Evolutionary conservation across 1,140 invertebrate genomes (phyloP).

Genomic region (Marisa cornuarietis): DNA sequence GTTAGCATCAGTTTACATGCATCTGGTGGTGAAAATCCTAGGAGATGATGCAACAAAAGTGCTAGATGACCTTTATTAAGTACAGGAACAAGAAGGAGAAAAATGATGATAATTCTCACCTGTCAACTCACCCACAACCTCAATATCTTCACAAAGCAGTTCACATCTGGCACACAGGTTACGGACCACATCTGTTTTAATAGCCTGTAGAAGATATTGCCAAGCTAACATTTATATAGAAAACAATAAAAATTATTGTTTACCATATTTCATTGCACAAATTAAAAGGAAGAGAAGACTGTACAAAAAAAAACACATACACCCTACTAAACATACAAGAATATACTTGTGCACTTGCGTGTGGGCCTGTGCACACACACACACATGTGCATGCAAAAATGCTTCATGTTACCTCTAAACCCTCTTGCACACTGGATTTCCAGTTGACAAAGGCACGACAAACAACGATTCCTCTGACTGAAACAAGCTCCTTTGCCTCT

Average conservation of each 20-base stretch:
- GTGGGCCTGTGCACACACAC: background rate
- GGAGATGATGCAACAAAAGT: too few species aligned
- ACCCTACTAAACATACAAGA: too few species aligned
- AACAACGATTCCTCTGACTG: constrained; percentile 74
- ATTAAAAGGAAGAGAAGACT: too few species aligned
- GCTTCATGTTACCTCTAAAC: constrained; percentile 64
- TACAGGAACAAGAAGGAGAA: constrained; percentile 10
- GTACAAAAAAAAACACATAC: too few species aligned
- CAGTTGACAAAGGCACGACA: constrained; percentile 78
- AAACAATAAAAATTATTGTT: background rate
- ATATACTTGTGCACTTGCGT: background rate
- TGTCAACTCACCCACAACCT: constrained; percentile 81
- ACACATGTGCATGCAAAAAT: background rate
- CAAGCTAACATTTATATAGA: constrained; percentile 2
- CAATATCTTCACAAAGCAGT: constrained; percentile 81
- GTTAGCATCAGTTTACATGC: too few species aligned
- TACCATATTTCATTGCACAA: background rate
- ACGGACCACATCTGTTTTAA: constrained; percentile 81
- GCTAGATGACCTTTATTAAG: background rate
- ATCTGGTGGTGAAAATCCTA: too few species aligned
- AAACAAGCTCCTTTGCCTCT: constrained; percentile 67
- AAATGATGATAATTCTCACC: constrained; percentile 42
- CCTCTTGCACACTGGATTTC: constrained; percentile 76
- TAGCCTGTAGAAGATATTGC: constrained; percentile 64
- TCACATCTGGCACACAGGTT: constrained; percentile 81